Evolutionary conservation across 2,888 invertebrate species (phyloP), one percentile per base, ranked within the genome.

Genomic region (Amblyjoppa fuscipennis): DNA sequence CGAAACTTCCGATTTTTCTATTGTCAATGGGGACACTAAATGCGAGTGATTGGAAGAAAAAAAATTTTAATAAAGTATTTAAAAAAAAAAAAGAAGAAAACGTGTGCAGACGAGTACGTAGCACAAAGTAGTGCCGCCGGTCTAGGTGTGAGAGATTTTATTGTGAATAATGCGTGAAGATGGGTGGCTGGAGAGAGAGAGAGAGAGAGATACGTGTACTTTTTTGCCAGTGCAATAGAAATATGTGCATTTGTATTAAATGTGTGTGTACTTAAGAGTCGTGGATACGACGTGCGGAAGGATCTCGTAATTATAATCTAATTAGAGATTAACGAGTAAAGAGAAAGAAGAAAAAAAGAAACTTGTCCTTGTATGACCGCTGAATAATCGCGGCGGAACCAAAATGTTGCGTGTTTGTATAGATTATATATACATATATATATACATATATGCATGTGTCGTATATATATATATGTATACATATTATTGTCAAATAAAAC

Each of bases 401-500:
- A 92, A 92, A 90, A 90, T 91, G 89, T 92, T 91, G 91, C 90
- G 91, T 92, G 91, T 93, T 93, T 92, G 91, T 93, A 93, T 93
- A 93, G 91, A 91, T 90, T 88, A 90, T 91, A 93, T 92, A 93
- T 91, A 91, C 88, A 89, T 88, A 90, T 89, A 90, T 5, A 34
- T 34, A 6, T 6, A 34, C 6, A 34, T 34, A 34, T 3, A 34
- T 34, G 5, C 1, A 34, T 34, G 1, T 7, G 1, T 88, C 92
- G 92, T 91, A 91, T 88, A 89, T 88, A 90, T 89, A 91, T 91
- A 11, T 41, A 11, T 9, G 11, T 11, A 41, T 73, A 74, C 77
- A 90, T 90, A 91, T 91, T 91, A 92, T 91, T 90, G 91, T 92
- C 90, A 92, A 92, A 92, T 90, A 92, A 91, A 88, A 87, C 38